A percentile compares a stretch with the other conserved stretches of the same genome.
These are phyloP conservation scores for Macaria liturata DNA, from an alignment of 2,888 invertebrate genomes.

Conservation along the genomic window DNA sequence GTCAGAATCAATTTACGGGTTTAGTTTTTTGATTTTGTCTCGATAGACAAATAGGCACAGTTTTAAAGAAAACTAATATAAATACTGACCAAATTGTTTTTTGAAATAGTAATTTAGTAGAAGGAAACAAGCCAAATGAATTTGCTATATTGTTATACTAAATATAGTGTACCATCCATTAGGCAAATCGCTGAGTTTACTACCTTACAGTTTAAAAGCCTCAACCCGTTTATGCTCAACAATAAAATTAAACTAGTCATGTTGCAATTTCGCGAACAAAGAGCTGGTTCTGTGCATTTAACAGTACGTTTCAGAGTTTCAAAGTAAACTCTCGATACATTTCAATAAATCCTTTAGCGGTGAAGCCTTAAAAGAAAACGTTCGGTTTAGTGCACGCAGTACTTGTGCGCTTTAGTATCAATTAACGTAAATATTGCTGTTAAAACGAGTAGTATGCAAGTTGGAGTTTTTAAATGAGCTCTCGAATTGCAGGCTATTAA, in stretches of 20 bases:
- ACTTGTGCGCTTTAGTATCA: slow-evolving; percentile 16
- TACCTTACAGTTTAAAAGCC: slow-evolving; percentile 1
- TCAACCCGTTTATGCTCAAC: slow-evolving; percentile 22
- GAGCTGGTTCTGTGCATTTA: slow-evolving; percentile 43
- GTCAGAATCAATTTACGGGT: too few relatives aligned
- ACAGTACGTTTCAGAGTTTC: slow-evolving; percentile 52
- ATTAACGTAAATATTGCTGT: slow-evolving; percentile 8
- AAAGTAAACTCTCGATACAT: slow-evolving; percentile 46
- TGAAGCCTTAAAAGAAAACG: slow-evolving; percentile 40
- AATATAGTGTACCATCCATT: background rate
- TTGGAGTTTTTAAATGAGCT: slow-evolving; percentile 1
- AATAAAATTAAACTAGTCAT: slow-evolving; percentile 35
- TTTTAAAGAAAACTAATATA: too few relatives aligned
- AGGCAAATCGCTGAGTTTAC: background rate
- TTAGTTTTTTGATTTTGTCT: too few relatives aligned
- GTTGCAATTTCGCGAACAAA: slow-evolving; percentile 45
- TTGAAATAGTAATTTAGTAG: too few relatives aligned
- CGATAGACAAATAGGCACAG: too few relatives aligned
- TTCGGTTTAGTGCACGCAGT: slow-evolving; percentile 40
- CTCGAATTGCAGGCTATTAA: background rate
- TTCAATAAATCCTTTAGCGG: slow-evolving; percentile 46
- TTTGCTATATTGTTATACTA: too few relatives aligned
- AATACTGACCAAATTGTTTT: too few relatives aligned
- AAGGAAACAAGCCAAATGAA: too few relatives aligned
- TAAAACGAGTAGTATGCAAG: slow-evolving; percentile 1